phyloP scores from a whole-genome alignment of 2,113 vertebrate species.

The Sterna hirundo region DNA sequence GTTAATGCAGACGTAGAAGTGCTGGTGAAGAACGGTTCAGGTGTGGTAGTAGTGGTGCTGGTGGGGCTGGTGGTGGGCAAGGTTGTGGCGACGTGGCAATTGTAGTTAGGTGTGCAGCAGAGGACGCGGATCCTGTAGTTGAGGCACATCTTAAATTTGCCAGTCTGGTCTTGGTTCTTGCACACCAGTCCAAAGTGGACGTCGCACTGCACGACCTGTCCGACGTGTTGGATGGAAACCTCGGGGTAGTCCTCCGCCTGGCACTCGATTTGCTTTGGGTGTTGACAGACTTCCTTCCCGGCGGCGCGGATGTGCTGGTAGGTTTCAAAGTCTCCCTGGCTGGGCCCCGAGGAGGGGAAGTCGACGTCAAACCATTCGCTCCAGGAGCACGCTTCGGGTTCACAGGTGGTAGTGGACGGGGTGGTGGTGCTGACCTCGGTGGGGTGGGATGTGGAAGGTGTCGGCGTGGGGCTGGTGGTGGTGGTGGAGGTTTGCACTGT shows the following conservation, averaged over 20 bases:
- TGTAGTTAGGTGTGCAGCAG: conserved; percentile 14
- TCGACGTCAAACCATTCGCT: conserved; percentile 61
- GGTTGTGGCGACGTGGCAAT: neutral
- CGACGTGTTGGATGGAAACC: neutral
- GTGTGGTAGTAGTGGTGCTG: neutral
- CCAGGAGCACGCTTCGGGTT: conserved; percentile 39
- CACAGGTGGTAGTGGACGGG: neutral
- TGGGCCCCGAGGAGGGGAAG: neutral
- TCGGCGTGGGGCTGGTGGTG: too few species aligned
- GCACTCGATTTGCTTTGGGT: conserved; percentile 49
- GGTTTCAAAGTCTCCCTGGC: conserved; percentile 61
- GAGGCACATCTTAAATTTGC: neutral
- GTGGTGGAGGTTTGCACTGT: too few species aligned
- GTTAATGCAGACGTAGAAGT: fast-evolving
- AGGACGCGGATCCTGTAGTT: conserved; percentile 54
- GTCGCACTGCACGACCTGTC: too few species aligned
- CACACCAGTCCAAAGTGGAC: conserved; percentile 70
- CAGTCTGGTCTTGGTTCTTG: conserved; percentile 46
- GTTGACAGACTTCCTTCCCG: conserved; percentile 24
- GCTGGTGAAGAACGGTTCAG: fast-evolving
- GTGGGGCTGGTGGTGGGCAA: neutral
- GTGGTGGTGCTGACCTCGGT: neutral
- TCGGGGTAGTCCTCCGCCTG: neutral
- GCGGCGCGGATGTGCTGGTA: conserved; percentile 38
- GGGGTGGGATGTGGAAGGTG: too few species aligned